Base-by-base conservation (phyloP, 1,140 invertebrate genomes). In the Cotesia typhae region DNA sequence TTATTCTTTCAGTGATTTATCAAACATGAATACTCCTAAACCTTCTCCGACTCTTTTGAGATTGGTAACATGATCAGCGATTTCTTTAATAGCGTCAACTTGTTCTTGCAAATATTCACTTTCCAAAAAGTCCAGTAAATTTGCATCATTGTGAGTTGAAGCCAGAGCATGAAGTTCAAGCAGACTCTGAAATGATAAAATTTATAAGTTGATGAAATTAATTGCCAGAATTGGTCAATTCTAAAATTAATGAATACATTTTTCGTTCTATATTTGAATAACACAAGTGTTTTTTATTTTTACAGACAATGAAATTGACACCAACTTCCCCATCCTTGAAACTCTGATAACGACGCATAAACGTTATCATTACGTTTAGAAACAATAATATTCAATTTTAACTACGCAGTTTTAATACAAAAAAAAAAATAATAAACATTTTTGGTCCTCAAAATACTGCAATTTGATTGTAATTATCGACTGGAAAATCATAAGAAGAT, bases 41-140 rank as follows among this genome's bases (percentile, higher is more conserved):
- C 93, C 93, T 78, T 89, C 88, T 2, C 92, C 92, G 28, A 93
- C 91, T 72, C 91, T 86, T 75, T 91, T 91, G 73, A 95, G 83
- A 79, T 93, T 92, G 0, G 92, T 91, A 9, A 94, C 88, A 76
- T 91, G 89, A 81, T 93, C 90, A 2, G 90, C 89, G 5, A 95
- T 86, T 76, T 92, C 88, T 78, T 94, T 93, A 66, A 94, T 93
- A 1, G 90, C 88, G 74, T 94, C 91, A 4, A 95, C 93, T 87
- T 95, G 93, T 78, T 94, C 92, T 77, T 91, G 89, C 37, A 95
- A 79, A 77, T 90, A 94, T 78, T 93, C 89, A 0, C 87, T 88
- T 82, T 94, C 93, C 67, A 95, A 80, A 76, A 92, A 94, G 79
- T 94, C 92, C 75, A 90, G 88, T 0, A 94, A 83, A 83, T 94